Base-by-base conservation (phyloP, 2,113 vertebrate genomes). In the Microcebus jonahi region DNA sequence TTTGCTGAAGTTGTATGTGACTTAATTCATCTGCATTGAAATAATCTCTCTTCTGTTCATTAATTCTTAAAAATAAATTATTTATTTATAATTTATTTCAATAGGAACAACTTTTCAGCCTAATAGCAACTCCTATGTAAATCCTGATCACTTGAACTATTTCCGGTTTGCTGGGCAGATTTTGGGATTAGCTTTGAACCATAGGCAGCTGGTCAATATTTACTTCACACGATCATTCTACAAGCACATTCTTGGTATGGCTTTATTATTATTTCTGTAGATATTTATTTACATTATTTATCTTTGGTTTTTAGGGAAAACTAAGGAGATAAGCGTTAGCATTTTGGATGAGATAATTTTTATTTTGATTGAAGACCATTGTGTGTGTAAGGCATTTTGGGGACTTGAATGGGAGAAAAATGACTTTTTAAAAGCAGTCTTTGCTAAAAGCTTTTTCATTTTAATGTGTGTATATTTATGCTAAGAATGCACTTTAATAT, bases 141-240 rank as follows among this genome's bases (percentile, higher is more conserved):
- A 99, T 98, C 99, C 99, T 13, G 99, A 99, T 98, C 99, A 99
- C 96, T 98, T 99, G 97, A 99, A 99, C 98, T 99, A 99, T 98
- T 99, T 99, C 96, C 98, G 98, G 73, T 99, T 99, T 9, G 99
- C 99, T 31, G 99, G 99, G 92, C 99, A 99, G 97, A 99, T 99
- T 89, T 98, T 99, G 95, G 99, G 99, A 75, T 98, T 99, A 97
- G 99, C 99, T 85, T 98, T 99, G 95, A 99, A 99, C 96, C 99
- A 99, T 96, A 99, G 99, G 13, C 99, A 99, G 92, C 92, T 99
- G 97, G 99, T 99, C 93, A 99, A 99, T 98, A 99, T 99, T 97
- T 99, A 99, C 98, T 99, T 99, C 98, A 99, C 99, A 1, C 99
- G 99, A 85, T 99, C 99, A 53, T 99, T 99, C 99, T 99, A 99